These are phyloP conservation scores for Leptoclinus maculatus DNA, from an alignment of 2,797 vertebrate genomes.

Conservation along the genomic window DNA sequence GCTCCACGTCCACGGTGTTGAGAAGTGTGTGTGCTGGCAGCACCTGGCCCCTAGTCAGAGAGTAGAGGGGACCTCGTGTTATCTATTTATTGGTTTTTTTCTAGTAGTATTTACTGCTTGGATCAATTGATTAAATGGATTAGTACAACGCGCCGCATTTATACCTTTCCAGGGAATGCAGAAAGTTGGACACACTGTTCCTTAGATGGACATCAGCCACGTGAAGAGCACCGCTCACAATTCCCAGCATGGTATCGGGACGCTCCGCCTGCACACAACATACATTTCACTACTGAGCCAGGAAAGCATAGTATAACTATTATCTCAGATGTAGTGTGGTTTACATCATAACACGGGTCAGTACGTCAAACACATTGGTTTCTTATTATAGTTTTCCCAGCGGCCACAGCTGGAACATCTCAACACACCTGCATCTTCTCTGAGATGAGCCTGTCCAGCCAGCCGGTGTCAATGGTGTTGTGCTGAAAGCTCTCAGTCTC, in stretches of 20 bases:
- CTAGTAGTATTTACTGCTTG: not conserved
- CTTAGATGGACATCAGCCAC: constrained; percentile 95
- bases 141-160: not conserved
- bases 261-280: constrained; percentile 89
- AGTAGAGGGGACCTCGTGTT: not conserved
- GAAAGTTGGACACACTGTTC: constrained; percentile 97
- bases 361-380: not conserved
- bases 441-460: constrained; percentile 96
- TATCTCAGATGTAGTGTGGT: not conserved
- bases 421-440: constrained; percentile 96
- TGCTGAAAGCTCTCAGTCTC: constrained; percentile 98
- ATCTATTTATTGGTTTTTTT: not conserved
- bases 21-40: constrained; percentile 95
- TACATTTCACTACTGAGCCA: not conserved
- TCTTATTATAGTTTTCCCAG: not conserved
- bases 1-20: constrained; percentile 95
- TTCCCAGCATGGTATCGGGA: constrained; percentile 96
- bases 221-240: constrained; percentile 96
- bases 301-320: not conserved
- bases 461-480: constrained; percentile 97
- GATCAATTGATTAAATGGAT: not conserved
- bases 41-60: constrained; percentile 90
- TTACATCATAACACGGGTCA: constrained; percentile 1
- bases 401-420: not conserved
- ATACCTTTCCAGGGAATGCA: constrained; percentile 98